Percentiles rank a stretch among this genome's conserved stretches.
Evolutionary conservation across 2,888 invertebrate genomes (phyloP).

Genomic region (Peribatodes rhomboidaria): DNA sequence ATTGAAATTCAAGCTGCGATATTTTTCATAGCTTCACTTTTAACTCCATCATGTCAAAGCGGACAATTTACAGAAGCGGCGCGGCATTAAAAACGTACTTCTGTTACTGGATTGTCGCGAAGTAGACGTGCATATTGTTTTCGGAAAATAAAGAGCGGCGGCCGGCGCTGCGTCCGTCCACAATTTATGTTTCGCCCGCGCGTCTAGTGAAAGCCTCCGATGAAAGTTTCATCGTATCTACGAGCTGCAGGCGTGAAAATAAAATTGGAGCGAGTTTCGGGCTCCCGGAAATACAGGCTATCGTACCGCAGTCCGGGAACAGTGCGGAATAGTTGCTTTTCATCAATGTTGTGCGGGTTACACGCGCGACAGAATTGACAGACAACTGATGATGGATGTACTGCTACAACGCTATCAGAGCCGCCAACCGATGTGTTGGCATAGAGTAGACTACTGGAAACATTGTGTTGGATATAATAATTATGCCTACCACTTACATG

Average conservation of each 20-base stretch:
- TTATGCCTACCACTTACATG: no score
- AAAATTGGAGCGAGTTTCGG: constrained; percentile 71
- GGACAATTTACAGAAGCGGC: constrained; percentile 19
- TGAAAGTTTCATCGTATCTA: constrained; percentile 78
- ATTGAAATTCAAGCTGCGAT: constrained; percentile 5
- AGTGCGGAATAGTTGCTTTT: constrained; percentile 49
- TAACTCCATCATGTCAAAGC: constrained; percentile 13
- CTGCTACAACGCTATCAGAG: constrained; percentile 35
- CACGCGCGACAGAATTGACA: constrained; percentile 40
- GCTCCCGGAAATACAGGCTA: constrained; percentile 66
- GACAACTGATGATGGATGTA: constrained; percentile 40
- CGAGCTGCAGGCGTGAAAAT: constrained; percentile 39
- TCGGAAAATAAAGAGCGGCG: constrained; percentile 44
- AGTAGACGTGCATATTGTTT: constrained; percentile 47
- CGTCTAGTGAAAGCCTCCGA: constrained; percentile 81
- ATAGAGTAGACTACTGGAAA: background rate
- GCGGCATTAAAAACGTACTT: constrained; percentile 31
- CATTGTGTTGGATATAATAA: no score
- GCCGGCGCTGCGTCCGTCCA: constrained; percentile 46
- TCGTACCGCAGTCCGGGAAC: constrained; percentile 47
- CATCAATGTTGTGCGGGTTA: constrained; percentile 47
- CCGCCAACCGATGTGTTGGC: background rate
- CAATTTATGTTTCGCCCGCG: constrained; percentile 77
- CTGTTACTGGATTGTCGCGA: constrained; percentile 33
- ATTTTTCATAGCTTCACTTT: constrained; percentile 9